phyloP scores from a whole-genome alignment of 2,888 invertebrate species.

The Cataglyphis altisquamis region DNA sequence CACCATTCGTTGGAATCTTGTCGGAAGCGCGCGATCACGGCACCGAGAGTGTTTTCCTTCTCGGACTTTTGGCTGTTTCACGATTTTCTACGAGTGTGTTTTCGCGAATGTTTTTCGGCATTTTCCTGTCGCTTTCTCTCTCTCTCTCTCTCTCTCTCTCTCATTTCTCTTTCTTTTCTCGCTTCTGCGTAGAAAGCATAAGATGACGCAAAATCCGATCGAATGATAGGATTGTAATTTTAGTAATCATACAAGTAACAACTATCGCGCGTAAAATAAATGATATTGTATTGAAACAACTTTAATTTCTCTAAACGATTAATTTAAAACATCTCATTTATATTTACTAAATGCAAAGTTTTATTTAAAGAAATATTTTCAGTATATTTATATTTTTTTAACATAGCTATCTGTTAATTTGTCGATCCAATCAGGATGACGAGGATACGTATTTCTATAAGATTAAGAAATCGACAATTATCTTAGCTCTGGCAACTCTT shows the following conservation, averaged over 20 bases:
- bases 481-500: neutral
- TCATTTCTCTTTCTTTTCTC: neutral
- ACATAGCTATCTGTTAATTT: neutral
- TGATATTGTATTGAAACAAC: no score
- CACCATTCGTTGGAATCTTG: constrained; percentile 21
- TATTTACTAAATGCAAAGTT: neutral
- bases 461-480: neutral
- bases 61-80: neutral
- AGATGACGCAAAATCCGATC: neutral
- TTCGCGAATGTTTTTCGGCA: neutral
- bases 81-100: neutral
- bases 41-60: constrained; percentile 2
- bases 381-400: neutral
- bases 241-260: neutral
- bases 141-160: neutral
- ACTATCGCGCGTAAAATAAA: neutral
- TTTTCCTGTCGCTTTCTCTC: neutral
- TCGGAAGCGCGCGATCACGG: neutral
- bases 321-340: neutral
- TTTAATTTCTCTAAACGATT: neutral
- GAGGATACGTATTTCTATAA: neutral
- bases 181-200: neutral
- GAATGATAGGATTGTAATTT: neutral
- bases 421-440: neutral
- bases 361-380: neutral